Conservation (phyloP, 2,797 vertebrate species). For the Philypnodon macrostomus region DNA sequence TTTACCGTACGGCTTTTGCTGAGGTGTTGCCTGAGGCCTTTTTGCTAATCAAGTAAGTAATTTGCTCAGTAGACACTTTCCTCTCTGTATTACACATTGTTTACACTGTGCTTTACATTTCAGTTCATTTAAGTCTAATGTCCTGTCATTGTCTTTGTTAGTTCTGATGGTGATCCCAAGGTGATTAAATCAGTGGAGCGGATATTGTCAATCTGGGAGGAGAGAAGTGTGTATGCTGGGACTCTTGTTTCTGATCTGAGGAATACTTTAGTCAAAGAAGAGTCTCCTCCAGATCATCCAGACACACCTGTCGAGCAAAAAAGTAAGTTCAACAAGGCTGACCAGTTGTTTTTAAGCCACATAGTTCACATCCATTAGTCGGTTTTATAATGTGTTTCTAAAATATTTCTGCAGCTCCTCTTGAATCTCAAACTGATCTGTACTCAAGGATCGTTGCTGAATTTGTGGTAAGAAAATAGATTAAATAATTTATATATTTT, state of each 20-base stretch:
- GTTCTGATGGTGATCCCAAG: constrained; percentile 81
- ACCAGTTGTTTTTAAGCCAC: too few relatives aligned
- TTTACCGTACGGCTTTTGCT: constrained; percentile 91
- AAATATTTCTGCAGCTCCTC: constrained; percentile 71
- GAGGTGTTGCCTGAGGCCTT: constrained; percentile 91
- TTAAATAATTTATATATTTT: neutral
- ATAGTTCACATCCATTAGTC: too few relatives aligned
- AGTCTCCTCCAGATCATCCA: constrained; percentile 70
- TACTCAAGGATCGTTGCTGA: constrained; percentile 96
- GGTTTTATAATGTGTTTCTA: neutral
- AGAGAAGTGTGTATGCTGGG: constrained; percentile 90
- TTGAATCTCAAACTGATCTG: constrained; percentile 85
- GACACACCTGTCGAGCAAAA: constrained; percentile 65
- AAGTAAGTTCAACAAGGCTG: constrained; percentile 43
- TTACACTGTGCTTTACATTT: neutral
- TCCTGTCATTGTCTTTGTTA: constrained; percentile 23
- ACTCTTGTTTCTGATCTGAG: constrained; percentile 85
- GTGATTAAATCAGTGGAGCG: constrained; percentile 88
- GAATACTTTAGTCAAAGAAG: constrained; percentile 82
- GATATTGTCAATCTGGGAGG: constrained; percentile 96
- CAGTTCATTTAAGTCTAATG: too few relatives aligned
- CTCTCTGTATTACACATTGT: neutral
- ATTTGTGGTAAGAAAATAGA: constrained; percentile 86
- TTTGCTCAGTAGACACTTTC: neutral
- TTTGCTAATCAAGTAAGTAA: constrained; percentile 86